Evolutionary conservation across 1,140 invertebrate genomes (phyloP).

Genomic region (Drosophila sechellia): DNA sequence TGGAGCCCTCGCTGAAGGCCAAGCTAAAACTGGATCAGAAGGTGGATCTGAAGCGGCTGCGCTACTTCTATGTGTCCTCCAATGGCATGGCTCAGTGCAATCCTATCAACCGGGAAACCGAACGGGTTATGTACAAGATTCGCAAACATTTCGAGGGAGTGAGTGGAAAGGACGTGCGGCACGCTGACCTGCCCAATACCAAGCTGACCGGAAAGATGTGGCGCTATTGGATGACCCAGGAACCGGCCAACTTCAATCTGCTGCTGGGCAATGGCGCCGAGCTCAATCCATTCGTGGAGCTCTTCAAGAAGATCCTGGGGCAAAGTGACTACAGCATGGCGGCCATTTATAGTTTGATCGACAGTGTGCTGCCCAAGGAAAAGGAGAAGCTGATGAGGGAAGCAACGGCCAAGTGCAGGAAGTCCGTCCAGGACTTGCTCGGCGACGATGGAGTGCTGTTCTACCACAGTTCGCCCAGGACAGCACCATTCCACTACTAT

Average conservation of each 20-base stretch:
- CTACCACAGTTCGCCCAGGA: slow-evolving; percentile 92
- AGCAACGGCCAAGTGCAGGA: slow-evolving; percentile 86
- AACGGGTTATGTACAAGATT: slow-evolving; percentile 87
- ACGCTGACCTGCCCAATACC: slow-evolving; percentile 86
- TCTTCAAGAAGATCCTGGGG: slow-evolving; percentile 87
- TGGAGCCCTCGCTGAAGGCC: slow-evolving; percentile 62
- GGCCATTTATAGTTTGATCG: slow-evolving; percentile 88
- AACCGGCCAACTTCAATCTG: slow-evolving; percentile 87
- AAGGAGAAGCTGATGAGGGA: slow-evolving; percentile 87
- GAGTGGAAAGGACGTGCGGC: slow-evolving; percentile 56
- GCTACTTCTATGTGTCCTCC: slow-evolving; percentile 92
- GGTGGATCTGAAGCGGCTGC: slow-evolving; percentile 89
- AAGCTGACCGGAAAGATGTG: slow-evolving; percentile 89
- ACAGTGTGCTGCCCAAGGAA: slow-evolving; percentile 87
- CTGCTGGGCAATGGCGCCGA: slow-evolving; percentile 88
- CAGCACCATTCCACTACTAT: slow-evolving; percentile 94
- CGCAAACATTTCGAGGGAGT: slow-evolving; percentile 64
- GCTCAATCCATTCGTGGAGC: slow-evolving; percentile 85
- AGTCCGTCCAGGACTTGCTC: slow-evolving; percentile 89
- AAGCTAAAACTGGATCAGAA: slow-evolving; percentile 84
- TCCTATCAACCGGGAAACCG: slow-evolving; percentile 89
- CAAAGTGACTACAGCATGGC: slow-evolving; percentile 88
- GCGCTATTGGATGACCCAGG: slow-evolving; percentile 90
- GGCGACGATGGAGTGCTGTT: slow-evolving; percentile 93
- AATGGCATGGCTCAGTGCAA: slow-evolving; percentile 89